A percentile compares a stretch with the other conserved stretches of the same genome.
Evolutionary conservation across 2,888 invertebrate genomes (phyloP).

Genomic region (Eilema sororculum): DNA sequence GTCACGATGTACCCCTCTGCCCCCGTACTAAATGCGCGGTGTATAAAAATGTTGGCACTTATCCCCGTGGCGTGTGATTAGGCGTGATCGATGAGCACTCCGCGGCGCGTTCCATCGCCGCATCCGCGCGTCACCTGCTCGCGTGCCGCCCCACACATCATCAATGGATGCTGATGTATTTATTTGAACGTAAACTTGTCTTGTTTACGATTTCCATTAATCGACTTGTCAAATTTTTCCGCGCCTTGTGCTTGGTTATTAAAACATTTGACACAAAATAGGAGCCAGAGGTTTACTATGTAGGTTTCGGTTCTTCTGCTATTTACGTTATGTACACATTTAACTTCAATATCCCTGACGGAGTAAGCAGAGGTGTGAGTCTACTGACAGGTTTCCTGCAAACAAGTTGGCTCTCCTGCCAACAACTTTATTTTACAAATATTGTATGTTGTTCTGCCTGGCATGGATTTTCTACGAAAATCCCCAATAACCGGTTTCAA

Average conservation of each 20-base stretch:
- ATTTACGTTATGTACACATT: no score
- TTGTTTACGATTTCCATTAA: not conserved
- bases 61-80: not conserved
- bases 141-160: not conserved
- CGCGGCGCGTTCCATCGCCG: not conserved
- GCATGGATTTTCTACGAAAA: not conserved
- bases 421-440: not conserved
- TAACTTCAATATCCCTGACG: no score
- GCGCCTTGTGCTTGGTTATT: not conserved
- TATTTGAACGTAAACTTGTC: not conserved
- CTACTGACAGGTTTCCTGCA: no score
- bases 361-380: no score
- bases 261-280: not conserved
- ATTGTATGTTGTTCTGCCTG: not conserved
- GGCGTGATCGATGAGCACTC: slow-evolving; percentile 13
- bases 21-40: not conserved
- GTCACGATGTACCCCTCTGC: no score
- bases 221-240: not conserved
- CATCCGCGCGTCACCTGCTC: not conserved
- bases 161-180: slow-evolving; percentile 5
- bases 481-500: not conserved
- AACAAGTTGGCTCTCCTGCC: not conserved
- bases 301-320: no score
- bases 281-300: not conserved
- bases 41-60: not conserved